These are phyloP conservation scores for Fregata magnificens DNA, from an alignment of 2,113 vertebrate species.

Conservation along the genomic window DNA sequence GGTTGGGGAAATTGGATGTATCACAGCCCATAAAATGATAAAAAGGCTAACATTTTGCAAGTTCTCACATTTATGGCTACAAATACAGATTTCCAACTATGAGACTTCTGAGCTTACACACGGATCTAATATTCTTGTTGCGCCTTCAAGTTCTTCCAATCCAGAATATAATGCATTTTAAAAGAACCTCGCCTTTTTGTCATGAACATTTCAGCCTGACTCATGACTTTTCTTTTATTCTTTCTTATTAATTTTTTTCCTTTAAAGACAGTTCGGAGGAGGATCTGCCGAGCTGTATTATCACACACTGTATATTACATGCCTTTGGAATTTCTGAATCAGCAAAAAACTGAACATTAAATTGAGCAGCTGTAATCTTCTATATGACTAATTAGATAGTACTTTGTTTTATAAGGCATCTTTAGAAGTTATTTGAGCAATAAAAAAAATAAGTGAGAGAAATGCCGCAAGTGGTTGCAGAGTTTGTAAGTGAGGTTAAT, in stretches of 20 bases:
- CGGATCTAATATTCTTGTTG: rapidly evolving
- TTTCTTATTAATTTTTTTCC: not conserved
- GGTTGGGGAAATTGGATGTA: rapidly evolving
- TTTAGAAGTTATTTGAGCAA: not conserved
- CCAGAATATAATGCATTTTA: not conserved
- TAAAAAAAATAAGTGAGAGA: not conserved
- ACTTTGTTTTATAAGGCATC: not conserved
- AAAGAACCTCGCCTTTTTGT: not conserved
- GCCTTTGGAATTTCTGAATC: not conserved
- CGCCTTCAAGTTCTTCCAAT: not conserved
- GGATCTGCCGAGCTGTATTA: not conserved
- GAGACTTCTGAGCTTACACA: not conserved
- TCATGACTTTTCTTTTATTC: not conserved
- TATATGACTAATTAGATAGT: conserved; percentile 13
- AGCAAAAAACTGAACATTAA: not conserved
- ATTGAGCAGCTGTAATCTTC: not conserved
- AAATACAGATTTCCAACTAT: not conserved
- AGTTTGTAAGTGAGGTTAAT: conserved; percentile 8
- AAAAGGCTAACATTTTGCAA: not conserved
- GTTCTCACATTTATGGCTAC: not conserved
- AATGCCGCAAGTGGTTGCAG: not conserved
- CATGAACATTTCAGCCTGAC: not conserved
- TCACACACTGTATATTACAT: not conserved
- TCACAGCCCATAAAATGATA: rapidly evolving
- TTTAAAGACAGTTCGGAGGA: not conserved